These are phyloP conservation scores for Ecdyonurus torrentis DNA, from an alignment of 2,888 invertebrate genomes.

Conservation along the genomic window DNA sequence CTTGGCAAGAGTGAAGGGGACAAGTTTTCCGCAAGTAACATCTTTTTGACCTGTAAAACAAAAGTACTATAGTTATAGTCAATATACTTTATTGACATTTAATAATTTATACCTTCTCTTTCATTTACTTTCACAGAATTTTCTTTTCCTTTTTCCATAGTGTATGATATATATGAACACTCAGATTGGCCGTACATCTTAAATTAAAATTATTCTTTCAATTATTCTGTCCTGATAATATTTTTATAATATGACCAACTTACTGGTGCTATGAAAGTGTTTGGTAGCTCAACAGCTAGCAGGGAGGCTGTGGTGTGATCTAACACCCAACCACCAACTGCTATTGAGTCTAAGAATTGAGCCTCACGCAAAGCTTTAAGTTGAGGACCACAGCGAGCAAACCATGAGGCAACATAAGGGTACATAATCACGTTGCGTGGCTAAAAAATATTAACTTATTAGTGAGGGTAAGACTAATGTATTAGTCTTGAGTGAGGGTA, in stretches of 20 bases:
- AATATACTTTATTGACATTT: too few relatives aligned
- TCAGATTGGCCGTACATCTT: background rate
- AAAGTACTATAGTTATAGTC: too few relatives aligned
- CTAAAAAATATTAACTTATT: background rate
- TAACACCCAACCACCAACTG: background rate
- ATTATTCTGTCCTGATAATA: background rate
- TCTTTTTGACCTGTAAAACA: background rate
- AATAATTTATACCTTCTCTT: too few relatives aligned
- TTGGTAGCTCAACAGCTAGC: background rate
- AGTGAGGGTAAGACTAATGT: too few relatives aligned
- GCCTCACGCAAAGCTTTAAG: background rate
- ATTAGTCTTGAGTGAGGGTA: too few relatives aligned
- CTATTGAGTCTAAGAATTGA: background rate
- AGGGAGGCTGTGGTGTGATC: background rate
- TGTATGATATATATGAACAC: background rate
- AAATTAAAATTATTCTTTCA: background rate
- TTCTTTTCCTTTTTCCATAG: background rate
- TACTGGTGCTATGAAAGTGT: background rate
- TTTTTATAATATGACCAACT: too few relatives aligned
- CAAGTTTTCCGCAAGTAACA: background rate
- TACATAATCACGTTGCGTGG: background rate
- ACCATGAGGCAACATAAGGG: slow-evolving; percentile 5
- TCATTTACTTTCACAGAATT: too few relatives aligned
- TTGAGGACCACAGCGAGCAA: background rate
- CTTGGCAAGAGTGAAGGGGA: background rate